Conservation (phyloP, 2,113 vertebrate species). For the Crotophaga sulcirostris region DNA sequence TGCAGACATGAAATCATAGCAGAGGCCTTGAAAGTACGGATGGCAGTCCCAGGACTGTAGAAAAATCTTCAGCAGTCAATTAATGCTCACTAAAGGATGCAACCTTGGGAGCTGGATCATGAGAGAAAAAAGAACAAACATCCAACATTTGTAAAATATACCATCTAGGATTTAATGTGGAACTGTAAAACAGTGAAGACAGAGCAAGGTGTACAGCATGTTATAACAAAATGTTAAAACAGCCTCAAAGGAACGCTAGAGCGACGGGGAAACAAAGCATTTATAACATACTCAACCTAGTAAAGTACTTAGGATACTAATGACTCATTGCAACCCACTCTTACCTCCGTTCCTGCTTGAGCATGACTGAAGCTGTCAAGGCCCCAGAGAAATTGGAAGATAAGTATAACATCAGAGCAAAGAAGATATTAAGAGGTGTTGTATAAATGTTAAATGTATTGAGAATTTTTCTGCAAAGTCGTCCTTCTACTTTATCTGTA, state of each 20-base stretch:
- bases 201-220: neutral
- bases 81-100: neutral
- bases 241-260: neutral
- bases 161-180: neutral
- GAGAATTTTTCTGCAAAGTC: neutral
- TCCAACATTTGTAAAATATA: neutral
- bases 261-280: neutral
- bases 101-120: neutral
- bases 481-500: neutral
- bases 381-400: neutral
- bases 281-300: neutral
- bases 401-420: neutral
- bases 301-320: neutral
- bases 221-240: neutral
- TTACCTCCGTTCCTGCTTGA: neutral
- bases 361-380: neutral
- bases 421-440: neutral
- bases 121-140: neutral
- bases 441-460: neutral
- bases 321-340: neutral
- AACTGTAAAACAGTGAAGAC: neutral
- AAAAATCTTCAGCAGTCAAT: neutral
- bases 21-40: neutral
- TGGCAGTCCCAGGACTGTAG: fast-evolving
- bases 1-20: neutral